Evolutionary conservation across 1,140 invertebrate genomes (phyloP).

Genomic region (Musca vetustissima): DNA sequence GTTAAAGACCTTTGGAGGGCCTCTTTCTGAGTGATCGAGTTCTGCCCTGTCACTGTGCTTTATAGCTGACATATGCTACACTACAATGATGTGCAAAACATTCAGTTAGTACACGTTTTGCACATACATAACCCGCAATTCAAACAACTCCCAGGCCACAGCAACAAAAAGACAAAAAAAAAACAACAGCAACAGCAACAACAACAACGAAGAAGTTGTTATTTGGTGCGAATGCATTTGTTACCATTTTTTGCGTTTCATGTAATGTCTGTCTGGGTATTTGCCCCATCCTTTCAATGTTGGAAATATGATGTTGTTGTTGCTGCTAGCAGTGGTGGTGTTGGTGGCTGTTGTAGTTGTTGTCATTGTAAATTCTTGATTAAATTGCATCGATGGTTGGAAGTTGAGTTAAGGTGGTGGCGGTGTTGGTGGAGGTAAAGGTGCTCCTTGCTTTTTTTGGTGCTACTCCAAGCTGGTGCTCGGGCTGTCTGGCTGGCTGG

Average conservation of each 20-base stretch:
- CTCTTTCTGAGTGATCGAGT: too few relatives aligned
- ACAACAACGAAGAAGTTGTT: constrained; percentile 34
- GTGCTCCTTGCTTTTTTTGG: too few relatives aligned
- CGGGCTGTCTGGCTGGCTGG: neutral
- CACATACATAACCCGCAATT: neutral
- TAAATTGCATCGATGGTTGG: constrained; percentile 11
- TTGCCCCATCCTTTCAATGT: constrained; percentile 5
- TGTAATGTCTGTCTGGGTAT: constrained; percentile 10
- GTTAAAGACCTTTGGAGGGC: too few relatives aligned
- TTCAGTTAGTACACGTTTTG: neutral
- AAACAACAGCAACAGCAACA: constrained; percentile 23
- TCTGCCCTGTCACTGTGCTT: too few relatives aligned
- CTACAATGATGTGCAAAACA: constrained; percentile 18
- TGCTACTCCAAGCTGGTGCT: neutral
- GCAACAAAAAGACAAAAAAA: constrained; percentile 12
- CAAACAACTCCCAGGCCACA: neutral
- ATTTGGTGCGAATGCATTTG: constrained; percentile 49
- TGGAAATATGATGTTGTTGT: constrained; percentile 17
- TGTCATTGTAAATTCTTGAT: constrained; percentile 24
- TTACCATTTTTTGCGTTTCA: constrained; percentile 36
- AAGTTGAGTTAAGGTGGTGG: neutral
- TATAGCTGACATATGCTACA: too few relatives aligned
- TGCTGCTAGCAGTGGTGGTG: neutral
- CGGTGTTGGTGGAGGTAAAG: too few relatives aligned
- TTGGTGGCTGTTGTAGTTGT: neutral